Conservation (phyloP, 30 jellyfish, hydroid and myxozoan species). For the Aurelia aurita complex sp. Pacific region DNA sequence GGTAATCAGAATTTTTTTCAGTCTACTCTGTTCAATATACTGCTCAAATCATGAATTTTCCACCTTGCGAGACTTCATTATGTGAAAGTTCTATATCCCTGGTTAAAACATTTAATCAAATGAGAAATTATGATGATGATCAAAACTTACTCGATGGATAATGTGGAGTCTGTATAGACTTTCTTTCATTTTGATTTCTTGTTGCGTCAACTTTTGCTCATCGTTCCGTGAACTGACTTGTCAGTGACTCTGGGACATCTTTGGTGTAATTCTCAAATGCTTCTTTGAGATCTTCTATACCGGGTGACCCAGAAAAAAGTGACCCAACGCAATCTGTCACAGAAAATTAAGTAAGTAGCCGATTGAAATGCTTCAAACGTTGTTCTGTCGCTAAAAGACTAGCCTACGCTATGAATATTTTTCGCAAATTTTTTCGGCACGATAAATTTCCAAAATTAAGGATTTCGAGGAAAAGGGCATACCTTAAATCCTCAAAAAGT, state of each 20-base stretch:
- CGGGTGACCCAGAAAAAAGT: too few species aligned
- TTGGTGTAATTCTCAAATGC: not conserved
- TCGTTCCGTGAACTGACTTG: not conserved
- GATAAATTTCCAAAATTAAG: too few species aligned
- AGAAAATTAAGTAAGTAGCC: too few species aligned
- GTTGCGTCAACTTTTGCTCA: not conserved
- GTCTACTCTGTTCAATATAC: constrained; percentile 4
- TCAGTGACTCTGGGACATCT: constrained; percentile 1
- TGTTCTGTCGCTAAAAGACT: too few species aligned
- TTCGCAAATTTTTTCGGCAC: too few species aligned
- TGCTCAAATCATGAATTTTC: not conserved
- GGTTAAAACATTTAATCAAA: not conserved
- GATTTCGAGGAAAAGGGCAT: too few species aligned
- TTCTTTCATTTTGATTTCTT: constrained; percentile 1
- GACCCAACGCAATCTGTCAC: too few species aligned
- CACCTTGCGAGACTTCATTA: constrained; percentile 15
- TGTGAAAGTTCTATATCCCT: not conserved
- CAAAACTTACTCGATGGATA: constrained; percentile 13
- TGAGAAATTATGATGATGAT: constrained; percentile 6
- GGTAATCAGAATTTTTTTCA: not conserved
- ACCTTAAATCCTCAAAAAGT: too few species aligned
- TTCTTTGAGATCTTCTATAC: not conserved
- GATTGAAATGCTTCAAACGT: too few species aligned
- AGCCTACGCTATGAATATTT: too few species aligned
- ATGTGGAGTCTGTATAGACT: constrained; percentile 19